Percentiles rank a stretch among this genome's conserved stretches.
Conservation (phyloP, 2,888 invertebrate genomes). For the Amiota communis region DNA sequence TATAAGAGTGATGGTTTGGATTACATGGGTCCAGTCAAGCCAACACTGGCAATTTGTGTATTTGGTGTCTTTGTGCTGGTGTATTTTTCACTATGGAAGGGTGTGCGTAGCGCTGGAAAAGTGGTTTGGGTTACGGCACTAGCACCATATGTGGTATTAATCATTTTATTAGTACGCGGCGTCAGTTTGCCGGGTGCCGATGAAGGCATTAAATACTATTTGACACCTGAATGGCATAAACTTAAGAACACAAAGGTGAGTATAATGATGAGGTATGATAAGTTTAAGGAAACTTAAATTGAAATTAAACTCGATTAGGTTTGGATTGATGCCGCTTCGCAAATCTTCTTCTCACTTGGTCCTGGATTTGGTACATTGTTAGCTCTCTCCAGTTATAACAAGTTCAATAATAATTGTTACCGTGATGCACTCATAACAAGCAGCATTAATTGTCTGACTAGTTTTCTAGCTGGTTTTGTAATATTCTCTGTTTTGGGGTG, state of each 20-base stretch:
- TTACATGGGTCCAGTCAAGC: conserved; percentile 90
- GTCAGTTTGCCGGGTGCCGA: conserved; percentile 89
- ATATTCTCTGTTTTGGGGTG: conserved; percentile 93
- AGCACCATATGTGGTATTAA: conserved; percentile 91
- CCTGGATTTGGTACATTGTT: conserved; percentile 93
- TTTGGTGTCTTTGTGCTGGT: conserved; percentile 93
- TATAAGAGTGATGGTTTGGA: conserved; percentile 88
- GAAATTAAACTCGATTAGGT: conserved; percentile 75
- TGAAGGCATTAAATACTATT: conserved; percentile 89
- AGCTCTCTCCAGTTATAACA: conserved; percentile 93
- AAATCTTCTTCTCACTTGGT: conserved; percentile 94
- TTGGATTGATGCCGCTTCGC: conserved; percentile 95
- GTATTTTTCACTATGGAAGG: conserved; percentile 97
- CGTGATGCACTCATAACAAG: conserved; percentile 92
- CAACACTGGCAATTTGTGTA: conserved; percentile 90
- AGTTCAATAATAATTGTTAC: conserved; percentile 92
- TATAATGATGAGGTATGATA: neutral
- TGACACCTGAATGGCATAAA: conserved; percentile 92
- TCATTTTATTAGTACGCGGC: conserved; percentile 88
- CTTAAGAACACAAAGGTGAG: conserved; percentile 82
- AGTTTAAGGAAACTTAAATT: neutral
- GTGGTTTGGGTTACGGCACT: conserved; percentile 97
- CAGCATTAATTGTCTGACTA: conserved; percentile 91
- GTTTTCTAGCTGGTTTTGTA: conserved; percentile 94
- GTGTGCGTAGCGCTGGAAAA: conserved; percentile 93